Evolutionary conservation across 1,140 invertebrate genomes (phyloP).

Genomic region (Drosophila navojoa): DNA sequence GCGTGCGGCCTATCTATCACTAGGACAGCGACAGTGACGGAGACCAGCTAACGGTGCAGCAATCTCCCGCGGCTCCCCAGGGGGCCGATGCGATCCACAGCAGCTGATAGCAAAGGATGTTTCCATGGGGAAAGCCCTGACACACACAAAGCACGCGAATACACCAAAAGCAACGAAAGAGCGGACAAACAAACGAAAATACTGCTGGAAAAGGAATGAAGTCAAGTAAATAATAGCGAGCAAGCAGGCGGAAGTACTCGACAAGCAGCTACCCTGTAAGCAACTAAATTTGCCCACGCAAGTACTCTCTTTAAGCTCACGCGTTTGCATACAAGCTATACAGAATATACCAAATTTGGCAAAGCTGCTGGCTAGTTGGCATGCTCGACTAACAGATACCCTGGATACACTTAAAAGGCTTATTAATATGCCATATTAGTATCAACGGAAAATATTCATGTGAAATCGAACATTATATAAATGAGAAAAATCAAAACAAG

Average conservation of each 20-base stretch:
- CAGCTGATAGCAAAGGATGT: conserved; percentile 63
- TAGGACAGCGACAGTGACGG: not conserved
- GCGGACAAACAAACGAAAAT: conserved; percentile 38
- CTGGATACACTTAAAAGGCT: not conserved
- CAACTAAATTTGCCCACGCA: no score
- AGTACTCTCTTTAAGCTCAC: no score
- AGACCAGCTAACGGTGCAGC: not conserved
- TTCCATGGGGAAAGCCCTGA: conserved; percentile 21
- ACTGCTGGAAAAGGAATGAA: conserved; percentile 49
- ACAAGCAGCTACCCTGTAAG: not conserved
- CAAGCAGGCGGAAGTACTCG: not conserved
- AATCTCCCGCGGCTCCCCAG: conserved; percentile 6
- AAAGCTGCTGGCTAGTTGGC: no score
- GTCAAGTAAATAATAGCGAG: conserved; percentile 2
- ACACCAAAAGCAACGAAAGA: conserved; percentile 2
- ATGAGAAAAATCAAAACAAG: not conserved
- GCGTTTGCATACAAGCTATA: no score
- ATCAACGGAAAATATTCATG: no score
- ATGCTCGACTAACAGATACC: not conserved
- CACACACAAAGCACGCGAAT: not conserved
- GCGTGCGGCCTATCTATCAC: conserved; percentile 9
- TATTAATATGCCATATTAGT: no score
- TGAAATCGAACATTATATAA: no score
- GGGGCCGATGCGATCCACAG: conserved; percentile 43
- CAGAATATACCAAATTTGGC: no score